phyloP scores from a whole-genome alignment of 2,888 invertebrate species.

The Aleiodes leptofemur region DNA sequence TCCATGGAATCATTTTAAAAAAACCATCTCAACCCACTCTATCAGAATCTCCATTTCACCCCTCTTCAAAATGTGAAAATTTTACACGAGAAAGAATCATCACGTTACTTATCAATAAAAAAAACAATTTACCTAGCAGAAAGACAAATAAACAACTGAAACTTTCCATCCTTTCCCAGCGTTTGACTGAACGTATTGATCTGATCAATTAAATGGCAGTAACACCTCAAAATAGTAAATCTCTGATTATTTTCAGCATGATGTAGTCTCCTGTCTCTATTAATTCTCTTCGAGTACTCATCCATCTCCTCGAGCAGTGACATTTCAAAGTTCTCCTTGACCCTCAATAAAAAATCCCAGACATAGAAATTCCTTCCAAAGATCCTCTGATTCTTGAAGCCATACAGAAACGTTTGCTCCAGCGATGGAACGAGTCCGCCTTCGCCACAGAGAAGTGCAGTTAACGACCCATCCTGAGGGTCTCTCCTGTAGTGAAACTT shows the following conservation, averaged over 20 bases:
- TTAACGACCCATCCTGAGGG: constrained; percentile 87
- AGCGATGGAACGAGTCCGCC: constrained; percentile 94
- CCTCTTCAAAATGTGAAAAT: no score
- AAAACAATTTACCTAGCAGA: constrained; percentile 85
- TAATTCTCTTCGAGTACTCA: constrained; percentile 71
- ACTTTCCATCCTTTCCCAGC: constrained; percentile 98
- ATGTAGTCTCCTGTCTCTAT: constrained; percentile 64
- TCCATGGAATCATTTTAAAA: no score
- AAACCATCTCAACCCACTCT: no score
- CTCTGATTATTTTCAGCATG: constrained; percentile 68
- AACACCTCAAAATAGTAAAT: constrained; percentile 87
- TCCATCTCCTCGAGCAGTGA: constrained; percentile 81
- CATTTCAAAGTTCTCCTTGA: constrained; percentile 88
- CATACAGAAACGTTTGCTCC: constrained; percentile 96
- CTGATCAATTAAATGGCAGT: constrained; percentile 92
- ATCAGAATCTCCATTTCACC: no score
- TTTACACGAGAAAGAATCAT: no score
- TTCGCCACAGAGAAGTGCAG: constrained; percentile 96
- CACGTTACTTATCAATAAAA: constrained; percentile 25
- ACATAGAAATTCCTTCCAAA: constrained; percentile 96
- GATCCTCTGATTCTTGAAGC: constrained; percentile 93
- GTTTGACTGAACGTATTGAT: constrained; percentile 89
- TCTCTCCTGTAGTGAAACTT: constrained; percentile 96
- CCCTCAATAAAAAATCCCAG: constrained; percentile 96
- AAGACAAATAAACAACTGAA: constrained; percentile 96